A percentile compares a stretch with the other conserved stretches of the same genome.
These are phyloP conservation scores for Pterobdella sp. DNA, from an alignment of 2,888 invertebrate species.

Conservation along the genomic window DNA sequence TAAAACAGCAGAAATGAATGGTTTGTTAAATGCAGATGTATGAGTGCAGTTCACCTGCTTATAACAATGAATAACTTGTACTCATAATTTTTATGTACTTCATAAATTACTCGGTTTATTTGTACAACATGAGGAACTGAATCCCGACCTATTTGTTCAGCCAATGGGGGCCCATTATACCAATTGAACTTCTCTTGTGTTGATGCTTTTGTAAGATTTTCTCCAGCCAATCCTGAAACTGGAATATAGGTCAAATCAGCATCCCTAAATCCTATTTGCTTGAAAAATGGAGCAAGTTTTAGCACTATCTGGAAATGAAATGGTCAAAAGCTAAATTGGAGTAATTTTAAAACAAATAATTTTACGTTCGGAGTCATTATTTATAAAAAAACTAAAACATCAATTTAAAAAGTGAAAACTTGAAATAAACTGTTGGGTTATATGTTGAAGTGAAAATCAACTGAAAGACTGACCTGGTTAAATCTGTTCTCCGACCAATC, in stretches of 20 bases:
- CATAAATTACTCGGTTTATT: no score
- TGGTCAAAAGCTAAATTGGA: background rate
- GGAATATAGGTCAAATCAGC: constrained; percentile 80
- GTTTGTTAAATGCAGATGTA: no score
- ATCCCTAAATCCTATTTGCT: constrained; percentile 58
- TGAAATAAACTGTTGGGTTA: no score
- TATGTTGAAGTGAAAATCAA: no score
- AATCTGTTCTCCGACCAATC: constrained; percentile 86
- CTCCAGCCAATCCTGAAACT: constrained; percentile 89
- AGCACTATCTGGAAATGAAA: constrained; percentile 57
- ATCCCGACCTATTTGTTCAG: constrained; percentile 69
- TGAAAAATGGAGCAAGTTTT: constrained; percentile 62
- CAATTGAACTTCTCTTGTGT: constrained; percentile 59
- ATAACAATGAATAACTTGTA: no score
- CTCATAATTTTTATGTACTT: no score
- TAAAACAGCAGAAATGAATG: no score
- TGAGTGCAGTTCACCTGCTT: no score
- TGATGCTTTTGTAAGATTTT: constrained; percentile 71
- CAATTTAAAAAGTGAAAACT: no score
- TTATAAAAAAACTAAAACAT: no score
- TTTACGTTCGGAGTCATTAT: background rate
- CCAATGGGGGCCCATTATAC: constrained; percentile 76
- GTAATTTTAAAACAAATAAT: background rate
- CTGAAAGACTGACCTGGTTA: constrained; percentile 60
- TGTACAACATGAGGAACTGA: no score